These are phyloP conservation scores for Stegodyphus dumicola DNA, from an alignment of 1,140 invertebrate genomes.

Conservation along the genomic window DNA sequence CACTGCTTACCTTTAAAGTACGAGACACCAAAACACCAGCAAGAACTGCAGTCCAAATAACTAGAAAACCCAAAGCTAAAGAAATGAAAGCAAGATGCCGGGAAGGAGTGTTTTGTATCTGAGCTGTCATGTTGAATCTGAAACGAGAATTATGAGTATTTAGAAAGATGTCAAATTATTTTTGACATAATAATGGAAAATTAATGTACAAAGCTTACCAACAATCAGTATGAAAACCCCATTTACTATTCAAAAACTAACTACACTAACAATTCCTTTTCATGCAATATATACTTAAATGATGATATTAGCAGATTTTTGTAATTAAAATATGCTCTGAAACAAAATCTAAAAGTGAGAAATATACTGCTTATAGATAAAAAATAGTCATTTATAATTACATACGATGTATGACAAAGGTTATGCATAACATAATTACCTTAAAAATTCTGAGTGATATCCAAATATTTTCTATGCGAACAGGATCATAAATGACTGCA, in stretches of 20 bases:
- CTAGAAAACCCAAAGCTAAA: constrained; percentile 54
- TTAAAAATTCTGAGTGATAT: no score
- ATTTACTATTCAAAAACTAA: neutral
- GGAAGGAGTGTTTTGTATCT: constrained; percentile 37
- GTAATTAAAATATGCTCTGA: neutral
- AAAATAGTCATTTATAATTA: no score
- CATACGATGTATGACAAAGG: no score
- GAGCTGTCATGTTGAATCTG: constrained; percentile 47
- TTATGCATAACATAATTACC: no score
- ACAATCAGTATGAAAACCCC: neutral
- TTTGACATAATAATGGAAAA: neutral
- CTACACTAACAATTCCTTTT: neutral
- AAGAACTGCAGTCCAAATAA: constrained; percentile 59
- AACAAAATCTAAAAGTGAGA: neutral
- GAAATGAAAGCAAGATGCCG: constrained; percentile 57
- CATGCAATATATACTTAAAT: neutral
- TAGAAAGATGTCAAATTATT: neutral
- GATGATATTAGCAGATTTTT: neutral
- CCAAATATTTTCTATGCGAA: no score
- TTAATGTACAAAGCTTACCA: neutral
- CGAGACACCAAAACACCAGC: constrained; percentile 53
- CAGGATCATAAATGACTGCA: no score
- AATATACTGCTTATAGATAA: no score
- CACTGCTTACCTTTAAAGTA: constrained; percentile 44
- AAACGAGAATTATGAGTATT: neutral